phyloP scores from a whole-genome alignment of 2,888 invertebrate species.

The Amblyjoppa fuscipennis region DNA sequence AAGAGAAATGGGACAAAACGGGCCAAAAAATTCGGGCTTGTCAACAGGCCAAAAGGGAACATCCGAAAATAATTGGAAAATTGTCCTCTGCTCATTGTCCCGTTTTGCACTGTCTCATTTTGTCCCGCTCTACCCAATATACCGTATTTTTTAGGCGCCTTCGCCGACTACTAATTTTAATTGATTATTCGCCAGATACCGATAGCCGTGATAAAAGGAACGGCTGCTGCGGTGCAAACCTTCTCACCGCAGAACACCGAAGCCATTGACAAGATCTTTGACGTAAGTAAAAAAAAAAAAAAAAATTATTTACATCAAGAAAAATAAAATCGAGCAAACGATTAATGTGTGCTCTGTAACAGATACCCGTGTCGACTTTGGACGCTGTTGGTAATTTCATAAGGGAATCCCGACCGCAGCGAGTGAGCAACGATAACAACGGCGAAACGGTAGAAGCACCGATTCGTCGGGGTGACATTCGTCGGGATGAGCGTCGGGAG shows the following conservation, averaged over 20 bases:
- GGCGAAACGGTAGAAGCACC: slow-evolving; percentile 49
- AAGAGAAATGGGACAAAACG: no score
- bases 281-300: slow-evolving; percentile 72
- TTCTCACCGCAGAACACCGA: slow-evolving; percentile 77
- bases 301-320: no score
- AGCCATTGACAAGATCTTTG: slow-evolving; percentile 77
- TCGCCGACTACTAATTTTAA: slow-evolving; percentile 1
- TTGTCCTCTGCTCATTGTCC: no score
- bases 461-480: slow-evolving; percentile 69
- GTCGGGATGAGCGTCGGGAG: slow-evolving; percentile 70
- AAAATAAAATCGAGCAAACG: not conserved
- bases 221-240: slow-evolving; percentile 77
- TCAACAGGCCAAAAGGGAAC: no score
- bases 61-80: no score
- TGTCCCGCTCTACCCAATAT: no score
- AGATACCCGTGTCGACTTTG: slow-evolving; percentile 81
- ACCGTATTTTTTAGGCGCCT: not conserved
- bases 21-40: no score
- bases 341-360: not conserved
- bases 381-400: slow-evolving; percentile 79
- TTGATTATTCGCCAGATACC: slow-evolving; percentile 77
- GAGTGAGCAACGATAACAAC: slow-evolving; percentile 51
- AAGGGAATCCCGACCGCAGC: slow-evolving; percentile 73
- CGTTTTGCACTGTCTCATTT: no score
- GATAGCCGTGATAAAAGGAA: slow-evolving; percentile 79